phyloP scores from a whole-genome alignment of 2,113 vertebrate genomes.

The Okapia johnstoni region DNA sequence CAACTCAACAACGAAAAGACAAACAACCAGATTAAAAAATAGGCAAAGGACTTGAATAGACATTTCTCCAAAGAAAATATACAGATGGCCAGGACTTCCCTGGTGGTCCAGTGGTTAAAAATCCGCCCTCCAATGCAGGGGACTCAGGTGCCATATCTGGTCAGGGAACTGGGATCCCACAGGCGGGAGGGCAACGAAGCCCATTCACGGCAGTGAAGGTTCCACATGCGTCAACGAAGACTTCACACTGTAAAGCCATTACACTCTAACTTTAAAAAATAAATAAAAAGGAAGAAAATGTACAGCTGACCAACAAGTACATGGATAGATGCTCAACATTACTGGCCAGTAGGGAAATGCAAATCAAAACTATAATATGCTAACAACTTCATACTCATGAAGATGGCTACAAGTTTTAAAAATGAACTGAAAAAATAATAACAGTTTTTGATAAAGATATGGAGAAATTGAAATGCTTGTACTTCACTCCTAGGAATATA shows the following conservation, averaged over 20 bases:
- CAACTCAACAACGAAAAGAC: neutral
- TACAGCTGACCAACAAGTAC: neutral
- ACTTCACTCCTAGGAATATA: neutral
- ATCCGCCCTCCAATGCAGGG: neutral
- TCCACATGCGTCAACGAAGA: neutral
- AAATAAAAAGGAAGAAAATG: neutral
- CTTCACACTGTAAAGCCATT: neutral
- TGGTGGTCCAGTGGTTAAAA: neutral
- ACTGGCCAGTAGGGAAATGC: neutral
- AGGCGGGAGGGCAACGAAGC: neutral
- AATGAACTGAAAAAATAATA: neutral
- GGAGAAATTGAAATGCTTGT: neutral
- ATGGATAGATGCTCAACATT: neutral
- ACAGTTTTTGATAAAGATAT: neutral
- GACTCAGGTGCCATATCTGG: neutral
- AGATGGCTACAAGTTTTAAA: neutral
- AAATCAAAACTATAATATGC: neutral
- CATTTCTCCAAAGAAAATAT: neutral
- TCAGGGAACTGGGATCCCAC: neutral
- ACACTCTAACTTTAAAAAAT: neutral
- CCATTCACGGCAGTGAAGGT: neutral
- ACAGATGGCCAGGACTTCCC: neutral
- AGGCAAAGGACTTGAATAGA: neutral
- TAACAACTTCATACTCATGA: neutral
- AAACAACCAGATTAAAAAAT: neutral